Evolutionary conservation across 2,888 invertebrate species (phyloP).

Genomic region (Xanthia icteritia): DNA sequence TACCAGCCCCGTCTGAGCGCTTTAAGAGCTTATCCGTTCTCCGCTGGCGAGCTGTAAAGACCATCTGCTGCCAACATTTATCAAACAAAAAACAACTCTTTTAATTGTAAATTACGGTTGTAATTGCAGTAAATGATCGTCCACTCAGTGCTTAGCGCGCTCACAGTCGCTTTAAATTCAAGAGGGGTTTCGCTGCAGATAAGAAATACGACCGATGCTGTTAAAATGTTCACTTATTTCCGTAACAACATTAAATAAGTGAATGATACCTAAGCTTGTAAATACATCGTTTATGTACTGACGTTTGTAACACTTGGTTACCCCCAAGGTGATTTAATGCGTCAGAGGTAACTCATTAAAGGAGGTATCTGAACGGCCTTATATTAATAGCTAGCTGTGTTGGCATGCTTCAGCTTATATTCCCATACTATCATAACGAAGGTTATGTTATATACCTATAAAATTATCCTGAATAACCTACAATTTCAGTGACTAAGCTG

Average conservation of each 20-base stretch:
- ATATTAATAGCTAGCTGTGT: constrained; percentile 5
- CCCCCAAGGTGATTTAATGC: constrained; percentile 19
- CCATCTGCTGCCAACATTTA: constrained; percentile 67
- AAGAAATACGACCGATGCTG: constrained; percentile 26
- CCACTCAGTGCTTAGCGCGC: constrained; percentile 47
- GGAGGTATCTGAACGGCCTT: neutral
- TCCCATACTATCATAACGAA: neutral
- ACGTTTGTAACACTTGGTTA: neutral
- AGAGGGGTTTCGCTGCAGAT: constrained; percentile 27
- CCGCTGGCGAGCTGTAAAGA: constrained; percentile 63
- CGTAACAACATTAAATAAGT: constrained; percentile 16
- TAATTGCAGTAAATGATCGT: constrained; percentile 64
- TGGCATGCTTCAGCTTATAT: neutral
- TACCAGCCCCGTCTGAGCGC: constrained; percentile 55
- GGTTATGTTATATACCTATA: neutral
- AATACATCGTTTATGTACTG: neutral
- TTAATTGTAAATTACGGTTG: constrained; percentile 66
- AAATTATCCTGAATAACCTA: neutral
- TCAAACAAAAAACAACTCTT: constrained; percentile 67
- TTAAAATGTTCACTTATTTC: constrained; percentile 20
- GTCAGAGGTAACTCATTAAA: neutral
- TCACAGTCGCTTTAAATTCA: constrained; percentile 50
- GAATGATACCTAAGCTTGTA: neutral
- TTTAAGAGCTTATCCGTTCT: constrained; percentile 64
- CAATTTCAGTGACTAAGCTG: neutral